Conservation (phyloP, 2,888 invertebrate species). For the Drosophila kambysellisi region DNA sequence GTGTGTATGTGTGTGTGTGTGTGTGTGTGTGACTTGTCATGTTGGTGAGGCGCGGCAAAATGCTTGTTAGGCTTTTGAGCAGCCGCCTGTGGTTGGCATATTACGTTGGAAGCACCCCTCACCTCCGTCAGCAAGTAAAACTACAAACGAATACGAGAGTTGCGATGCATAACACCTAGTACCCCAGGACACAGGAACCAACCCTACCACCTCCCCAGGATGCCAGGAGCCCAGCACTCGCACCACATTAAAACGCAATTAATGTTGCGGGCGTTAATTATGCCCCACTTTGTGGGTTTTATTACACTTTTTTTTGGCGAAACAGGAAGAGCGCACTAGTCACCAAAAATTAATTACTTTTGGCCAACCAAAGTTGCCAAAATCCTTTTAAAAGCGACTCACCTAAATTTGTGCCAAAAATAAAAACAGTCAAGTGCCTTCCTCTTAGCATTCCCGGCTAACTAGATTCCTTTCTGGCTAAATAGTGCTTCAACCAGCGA, state of each 20-base stretch:
- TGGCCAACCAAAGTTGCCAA: conserved; percentile 39
- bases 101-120: conserved; percentile 50
- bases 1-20: conserved; percentile 28
- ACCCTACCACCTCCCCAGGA: background rate
- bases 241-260: conserved; percentile 70
- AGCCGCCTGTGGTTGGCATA: conserved; percentile 74
- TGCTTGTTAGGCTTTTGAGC: conserved; percentile 73
- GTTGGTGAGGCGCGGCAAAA: conserved; percentile 63
- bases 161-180: conserved; percentile 8
- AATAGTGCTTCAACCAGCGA: background rate
- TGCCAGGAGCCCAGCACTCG: background rate
- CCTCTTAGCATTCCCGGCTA: background rate
- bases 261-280: conserved; percentile 74
- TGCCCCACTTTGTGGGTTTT: conserved; percentile 28
- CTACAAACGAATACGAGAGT: conserved; percentile 32
- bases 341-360: conserved; percentile 68
- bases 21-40: conserved; percentile 38
- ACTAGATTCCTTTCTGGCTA: background rate
- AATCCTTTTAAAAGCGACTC: conserved; percentile 44
- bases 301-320: conserved; percentile 8
- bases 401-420: background rate
- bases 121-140: background rate
- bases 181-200: conserved; percentile 4
- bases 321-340: conserved; percentile 18
- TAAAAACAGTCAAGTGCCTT: conserved; percentile 15